A percentile compares a stretch with the other conserved stretches of the same genome.
phyloP scores from a whole-genome alignment of 1,140 invertebrate genomes.

The Wiebesia pumilae region DNA sequence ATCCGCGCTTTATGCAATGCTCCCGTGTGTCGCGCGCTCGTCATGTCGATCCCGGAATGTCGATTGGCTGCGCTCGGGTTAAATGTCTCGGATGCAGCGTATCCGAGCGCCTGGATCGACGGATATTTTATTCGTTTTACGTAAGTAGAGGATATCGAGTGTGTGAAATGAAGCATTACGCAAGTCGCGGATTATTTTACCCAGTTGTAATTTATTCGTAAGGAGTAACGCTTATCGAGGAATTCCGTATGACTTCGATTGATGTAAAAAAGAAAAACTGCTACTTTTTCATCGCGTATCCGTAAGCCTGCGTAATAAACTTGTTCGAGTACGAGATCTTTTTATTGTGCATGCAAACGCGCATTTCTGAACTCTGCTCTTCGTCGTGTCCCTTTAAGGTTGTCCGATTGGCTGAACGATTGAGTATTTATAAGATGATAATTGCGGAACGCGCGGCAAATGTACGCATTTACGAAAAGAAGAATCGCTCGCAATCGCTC shows the following conservation, averaged over 20 bases:
- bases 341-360: background rate
- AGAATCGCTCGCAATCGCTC: background rate
- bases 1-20: conserved; percentile 18
- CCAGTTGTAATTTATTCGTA: conserved; percentile 5
- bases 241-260: background rate
- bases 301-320: background rate
- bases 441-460: background rate
- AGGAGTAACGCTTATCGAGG: conserved; percentile 1
- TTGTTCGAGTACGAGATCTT: background rate
- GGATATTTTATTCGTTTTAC: conserved; percentile 42
- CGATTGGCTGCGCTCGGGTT: background rate
- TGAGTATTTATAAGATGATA: too few relatives aligned
- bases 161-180: conserved; percentile 42
- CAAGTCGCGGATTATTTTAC: conserved; percentile 13
- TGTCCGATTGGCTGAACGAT: background rate
- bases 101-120: background rate
- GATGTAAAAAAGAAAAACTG: background rate
- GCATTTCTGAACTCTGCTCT: background rate
- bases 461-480: background rate
- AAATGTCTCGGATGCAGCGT: conserved; percentile 20
- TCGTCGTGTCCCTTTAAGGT: background rate
- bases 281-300: conserved; percentile 17
- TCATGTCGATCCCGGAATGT: conserved; percentile 9
- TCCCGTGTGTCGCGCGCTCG: background rate
- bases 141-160: conserved; percentile 22